Evolutionary conservation across 2,797 vertebrate genomes (phyloP), one percentile per base, ranked within the genome.

Genomic region (Megalops cyprinoides): DNA sequence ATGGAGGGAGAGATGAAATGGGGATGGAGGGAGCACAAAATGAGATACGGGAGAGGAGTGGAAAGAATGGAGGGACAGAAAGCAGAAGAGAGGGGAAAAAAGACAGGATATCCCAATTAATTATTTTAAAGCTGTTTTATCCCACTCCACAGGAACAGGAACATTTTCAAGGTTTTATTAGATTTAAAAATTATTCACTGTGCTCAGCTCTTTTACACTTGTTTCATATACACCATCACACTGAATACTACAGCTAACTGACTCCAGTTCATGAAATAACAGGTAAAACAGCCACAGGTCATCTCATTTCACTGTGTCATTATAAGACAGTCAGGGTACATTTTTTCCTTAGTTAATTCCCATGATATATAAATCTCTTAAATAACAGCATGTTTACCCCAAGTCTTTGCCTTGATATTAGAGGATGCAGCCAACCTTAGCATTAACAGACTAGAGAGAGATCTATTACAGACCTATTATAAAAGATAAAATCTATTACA

Each of bases 11-110:
- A 79, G 83, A 88, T 77, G 88, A 1, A 44, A 83, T 84, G 84
- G 89, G 89, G 78, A 23, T 20, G 20, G 1, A 25, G 65, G 65
- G 65, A 18, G 28, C 10, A 77, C 6, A 69, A 42, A 46, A 42
- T 51, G 76, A 80, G 39, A 78, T 60, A 55, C 25, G 55, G 82
- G 78, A 85, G 80, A 84, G 79, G 81, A 87, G 84, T 87, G 81
- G 67, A 83, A 34, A 34, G n/a, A 44, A 7, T 39, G 31, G 15
- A 55, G 51, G 20, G 74, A 37, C 49, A 55, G 74, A 55, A 60
- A 75, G 42, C 48, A 55, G 28, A 76, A 31, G 18, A 55, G 48
- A 9, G 39, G 56, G 39, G 34, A 56, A 39, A n/a, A 15, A 10
- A 51, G 46, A 48, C 20, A 75, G 46, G 23, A 37, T 23, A 69